Evolutionary conservation across 2,113 vertebrate species (phyloP).

Genomic region (Neotragus moschatus): DNA sequence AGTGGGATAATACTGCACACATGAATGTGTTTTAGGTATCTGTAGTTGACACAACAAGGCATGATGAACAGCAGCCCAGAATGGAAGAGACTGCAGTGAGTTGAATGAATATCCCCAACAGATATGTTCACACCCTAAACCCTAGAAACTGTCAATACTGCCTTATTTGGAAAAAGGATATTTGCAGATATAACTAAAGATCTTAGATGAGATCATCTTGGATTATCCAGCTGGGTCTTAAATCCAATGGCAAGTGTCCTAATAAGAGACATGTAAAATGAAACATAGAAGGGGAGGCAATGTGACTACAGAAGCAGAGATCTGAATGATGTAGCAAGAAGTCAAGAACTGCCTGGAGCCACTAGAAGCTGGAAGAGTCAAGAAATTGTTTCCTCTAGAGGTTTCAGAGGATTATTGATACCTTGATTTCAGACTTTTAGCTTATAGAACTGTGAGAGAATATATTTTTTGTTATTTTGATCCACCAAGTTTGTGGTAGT

Average conservation of each 20-base stretch:
- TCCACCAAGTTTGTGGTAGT: not conserved
- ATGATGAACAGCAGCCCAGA: not conserved
- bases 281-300: not conserved
- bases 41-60: not conserved
- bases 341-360: not conserved
- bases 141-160: not conserved
- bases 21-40: not conserved
- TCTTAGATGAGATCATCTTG: not conserved
- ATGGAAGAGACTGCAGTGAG: not conserved
- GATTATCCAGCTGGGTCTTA: not conserved
- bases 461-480: not conserved
- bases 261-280: not conserved
- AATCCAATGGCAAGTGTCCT: not conserved
- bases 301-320: not conserved
- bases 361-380: not conserved
- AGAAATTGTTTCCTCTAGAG: not conserved
- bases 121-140: not conserved
- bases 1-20: not conserved
- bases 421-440: not conserved
- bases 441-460: not conserved
- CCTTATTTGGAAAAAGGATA: not conserved
- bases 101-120: not conserved
- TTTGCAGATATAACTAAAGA: not conserved
- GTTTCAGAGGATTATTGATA: not conserved
- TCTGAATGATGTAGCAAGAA: not conserved